phyloP scores from a whole-genome alignment of 2,888 invertebrate genomes.

The Hofmannophila pseudospretella region DNA sequence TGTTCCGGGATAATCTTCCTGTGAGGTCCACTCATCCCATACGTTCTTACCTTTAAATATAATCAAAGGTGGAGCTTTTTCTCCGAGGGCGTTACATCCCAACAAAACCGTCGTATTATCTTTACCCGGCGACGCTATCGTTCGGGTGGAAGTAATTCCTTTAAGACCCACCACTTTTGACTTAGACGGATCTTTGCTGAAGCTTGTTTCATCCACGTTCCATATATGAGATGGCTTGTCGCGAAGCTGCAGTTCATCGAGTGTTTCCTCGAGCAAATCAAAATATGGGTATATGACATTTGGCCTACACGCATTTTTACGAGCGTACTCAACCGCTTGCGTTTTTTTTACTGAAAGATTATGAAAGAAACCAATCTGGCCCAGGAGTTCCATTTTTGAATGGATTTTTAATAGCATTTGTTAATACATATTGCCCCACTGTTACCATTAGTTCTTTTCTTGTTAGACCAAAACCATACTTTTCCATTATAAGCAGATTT shows the following conservation, averaged over 20 bases:
- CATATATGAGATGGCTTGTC: conserved; percentile 11
- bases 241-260: conserved; percentile 10
- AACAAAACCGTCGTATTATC: conserved; percentile 12
- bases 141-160: conserved; percentile 9
- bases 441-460: too few species aligned
- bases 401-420: too few species aligned
- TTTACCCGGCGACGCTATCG: conserved; percentile 10
- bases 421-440: too few species aligned
- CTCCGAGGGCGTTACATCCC: conserved; percentile 7
- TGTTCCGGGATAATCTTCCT: conserved; percentile 9
- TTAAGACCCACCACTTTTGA: conserved; percentile 9
- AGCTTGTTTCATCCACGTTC: conserved; percentile 11
- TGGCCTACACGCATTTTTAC: conserved; percentile 12
- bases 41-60: too few species aligned
- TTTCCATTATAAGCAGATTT: too few species aligned
- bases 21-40: too few species aligned
- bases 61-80: too few species aligned
- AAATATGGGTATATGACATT: conserved; percentile 13
- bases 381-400: too few species aligned
- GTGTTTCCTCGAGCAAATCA: conserved; percentile 9
- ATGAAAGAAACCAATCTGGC: conserved; percentile 8
- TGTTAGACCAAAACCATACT: too few species aligned
- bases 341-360: conserved; percentile 13
- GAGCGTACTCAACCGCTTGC: conserved; percentile 12
- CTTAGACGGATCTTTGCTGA: conserved; percentile 9